Evolutionary conservation across 2,888 invertebrate genomes (phyloP).

Genomic region (Corythucha ciliata): DNA sequence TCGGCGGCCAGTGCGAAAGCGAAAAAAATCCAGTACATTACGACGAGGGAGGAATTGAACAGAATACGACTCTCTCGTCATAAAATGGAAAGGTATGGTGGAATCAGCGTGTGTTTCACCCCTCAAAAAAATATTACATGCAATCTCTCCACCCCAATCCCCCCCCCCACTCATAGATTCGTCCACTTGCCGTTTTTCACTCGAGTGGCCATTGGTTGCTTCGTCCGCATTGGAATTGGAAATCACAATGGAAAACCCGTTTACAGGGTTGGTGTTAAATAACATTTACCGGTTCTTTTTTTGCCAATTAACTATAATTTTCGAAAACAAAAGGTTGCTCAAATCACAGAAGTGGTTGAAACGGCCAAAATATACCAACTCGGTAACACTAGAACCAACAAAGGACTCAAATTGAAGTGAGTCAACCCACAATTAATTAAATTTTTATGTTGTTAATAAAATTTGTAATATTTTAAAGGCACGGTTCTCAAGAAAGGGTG

Average conservation of each 20-base stretch:
- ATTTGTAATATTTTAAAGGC: too few relatives aligned
- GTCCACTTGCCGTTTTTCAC: slow-evolving; percentile 95
- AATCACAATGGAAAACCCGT: slow-evolving; percentile 77
- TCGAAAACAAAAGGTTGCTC: slow-evolving; percentile 50
- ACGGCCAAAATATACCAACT: slow-evolving; percentile 67
- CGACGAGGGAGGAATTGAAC: slow-evolving; percentile 71
- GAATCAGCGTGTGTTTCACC: background rate
- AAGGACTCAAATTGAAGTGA: slow-evolving; percentile 52
- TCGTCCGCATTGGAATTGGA: slow-evolving; percentile 92
- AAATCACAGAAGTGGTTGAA: slow-evolving; percentile 59
- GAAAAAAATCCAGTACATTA: slow-evolving; percentile 50
- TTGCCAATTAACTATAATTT: background rate
- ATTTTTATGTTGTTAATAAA: too few relatives aligned
- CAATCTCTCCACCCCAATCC: background rate
- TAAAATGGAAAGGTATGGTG: slow-evolving; percentile 67
- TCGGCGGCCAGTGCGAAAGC: slow-evolving; percentile 44
- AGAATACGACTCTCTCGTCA: slow-evolving; percentile 75
- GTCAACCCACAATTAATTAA: too few relatives aligned
- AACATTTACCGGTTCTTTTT: background rate
- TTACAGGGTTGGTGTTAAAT: slow-evolving; percentile 53
- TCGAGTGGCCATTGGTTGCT: slow-evolving; percentile 82
- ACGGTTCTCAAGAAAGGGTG: slow-evolving; percentile 79
- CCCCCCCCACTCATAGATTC: slow-evolving; percentile 52
- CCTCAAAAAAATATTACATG: background rate
- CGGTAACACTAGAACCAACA: slow-evolving; percentile 89